Evolutionary conservation across 2,113 vertebrate species (phyloP), one percentile per base, ranked within the genome.

Genomic region (Ranitomeya imitator): DNA sequence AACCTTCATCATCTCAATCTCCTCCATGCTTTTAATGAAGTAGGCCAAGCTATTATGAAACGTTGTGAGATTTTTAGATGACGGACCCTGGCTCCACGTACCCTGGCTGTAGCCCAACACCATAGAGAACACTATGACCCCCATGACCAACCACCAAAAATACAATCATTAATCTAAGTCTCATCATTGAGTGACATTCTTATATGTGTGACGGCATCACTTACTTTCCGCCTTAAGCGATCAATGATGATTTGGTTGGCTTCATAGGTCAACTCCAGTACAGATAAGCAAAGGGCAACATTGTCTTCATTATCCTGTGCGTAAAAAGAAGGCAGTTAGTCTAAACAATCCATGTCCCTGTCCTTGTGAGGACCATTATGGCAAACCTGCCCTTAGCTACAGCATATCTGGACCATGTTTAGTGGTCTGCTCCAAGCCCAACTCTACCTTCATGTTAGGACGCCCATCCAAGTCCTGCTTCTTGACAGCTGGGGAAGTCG

Each of bases 151-250:
- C 37, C 37, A 21, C 61, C 61, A 63, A 16, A 8, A 63, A 63
- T 19, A 19, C 61, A n/a, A 21, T 21, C 21, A 19, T 19, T 8
- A 4, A 19, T 63, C 61, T 63, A 6, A 63, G 4, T 16, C 1
- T 21, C 16, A 21, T 2, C 16, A 19, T 18, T 57, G 55, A 13
- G 55, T 14, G 12, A 60, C n/a, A 11, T 67, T n/a, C 10, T 67
- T n/a, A 5, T 67, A 21, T 12, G 65, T 10, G n/a, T 2, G n/a
- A 73, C 1, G 31, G 15, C 26, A 37, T 52, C 31, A 74, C 91
- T 93, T 92, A 99, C 98, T 93, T 96, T 97, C 92, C 98, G 95
- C 91, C 93, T 97, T 89, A 97, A 95, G 84, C 96, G 96, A 92
- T 98, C 94, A 54, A 99, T 93, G 88, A 96, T 88, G 85, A 99